Evolutionary conservation across 1,140 invertebrate species (phyloP).

Genomic region (Subanguina moxae): DNA sequence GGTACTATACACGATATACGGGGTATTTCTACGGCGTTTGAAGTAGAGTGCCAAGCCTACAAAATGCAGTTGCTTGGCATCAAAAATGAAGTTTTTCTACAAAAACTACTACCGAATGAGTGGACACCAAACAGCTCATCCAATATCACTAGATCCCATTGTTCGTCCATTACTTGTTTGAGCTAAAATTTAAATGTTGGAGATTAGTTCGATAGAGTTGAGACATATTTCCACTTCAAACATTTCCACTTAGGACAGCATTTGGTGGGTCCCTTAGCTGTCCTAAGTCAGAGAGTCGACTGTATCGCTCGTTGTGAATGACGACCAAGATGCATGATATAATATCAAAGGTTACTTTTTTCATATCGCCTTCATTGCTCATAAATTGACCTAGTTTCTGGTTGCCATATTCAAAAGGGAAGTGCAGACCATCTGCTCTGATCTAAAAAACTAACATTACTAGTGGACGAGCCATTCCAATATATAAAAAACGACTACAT

Average conservation of each 20-base stretch:
- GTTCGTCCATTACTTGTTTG: constrained; percentile 20
- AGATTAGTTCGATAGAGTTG: no score
- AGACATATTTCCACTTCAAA: no score
- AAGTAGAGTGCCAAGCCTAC: constrained; percentile 21
- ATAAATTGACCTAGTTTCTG: constrained; percentile 14
- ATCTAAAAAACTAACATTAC: not conserved
- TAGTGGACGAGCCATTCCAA: not conserved
- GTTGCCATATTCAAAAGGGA: not conserved
- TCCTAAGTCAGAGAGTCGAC: no score
- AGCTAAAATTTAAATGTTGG: constrained; percentile 22
- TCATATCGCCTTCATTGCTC: constrained; percentile 16
- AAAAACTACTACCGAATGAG: constrained; percentile 6
- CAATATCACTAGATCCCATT: constrained; percentile 25
- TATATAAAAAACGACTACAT: not conserved
- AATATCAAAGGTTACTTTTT: not conserved
- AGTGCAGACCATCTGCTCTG: not conserved
- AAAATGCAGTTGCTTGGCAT: no score
- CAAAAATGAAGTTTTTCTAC: no score
- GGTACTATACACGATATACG: constrained; percentile 28
- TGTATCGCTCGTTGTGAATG: no score
- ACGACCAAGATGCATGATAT: not conserved
- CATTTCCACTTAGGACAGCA: no score
- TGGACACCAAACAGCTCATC: constrained; percentile 33
- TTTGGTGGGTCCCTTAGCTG: no score
- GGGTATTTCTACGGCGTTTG: constrained; percentile 19